A percentile compares a stretch with the other conserved stretches of the same genome.
phyloP scores from a whole-genome alignment of 2,797 vertebrate species.

The Columba guinea region DNA sequence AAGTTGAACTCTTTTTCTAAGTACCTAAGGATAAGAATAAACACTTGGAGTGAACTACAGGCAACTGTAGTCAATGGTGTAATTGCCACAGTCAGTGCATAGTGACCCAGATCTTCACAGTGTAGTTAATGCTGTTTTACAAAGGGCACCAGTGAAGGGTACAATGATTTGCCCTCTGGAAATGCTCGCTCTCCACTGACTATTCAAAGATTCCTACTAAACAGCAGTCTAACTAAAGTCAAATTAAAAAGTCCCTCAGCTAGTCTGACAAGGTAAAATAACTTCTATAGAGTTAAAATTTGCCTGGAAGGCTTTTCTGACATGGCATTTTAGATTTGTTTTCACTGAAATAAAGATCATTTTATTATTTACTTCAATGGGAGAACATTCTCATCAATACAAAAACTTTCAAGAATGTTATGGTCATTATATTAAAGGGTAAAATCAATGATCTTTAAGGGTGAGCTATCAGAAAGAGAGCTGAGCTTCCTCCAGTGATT shows the following conservation, averaged over 20 bases:
- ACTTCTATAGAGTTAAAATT: neutral
- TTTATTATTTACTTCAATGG: neutral
- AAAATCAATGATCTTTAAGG: neutral
- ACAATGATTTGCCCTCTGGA: neutral
- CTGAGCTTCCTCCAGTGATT: neutral
- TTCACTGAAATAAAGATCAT: neutral
- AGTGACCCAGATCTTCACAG: neutral
- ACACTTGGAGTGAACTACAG: neutral
- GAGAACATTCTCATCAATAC: neutral
- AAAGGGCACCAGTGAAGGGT: neutral
- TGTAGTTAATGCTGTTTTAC: neutral
- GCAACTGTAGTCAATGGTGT: neutral
- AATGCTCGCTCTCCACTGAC: neutral
- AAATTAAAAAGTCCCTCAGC: neutral
- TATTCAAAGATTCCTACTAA: neutral
- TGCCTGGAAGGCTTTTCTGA: neutral
- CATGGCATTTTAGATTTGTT: neutral
- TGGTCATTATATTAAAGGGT: neutral
- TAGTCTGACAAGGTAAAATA: neutral
- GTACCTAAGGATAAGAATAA: neutral
- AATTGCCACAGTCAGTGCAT: neutral
- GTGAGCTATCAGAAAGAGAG: neutral
- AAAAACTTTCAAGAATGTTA: neutral
- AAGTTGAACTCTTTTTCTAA: neutral
- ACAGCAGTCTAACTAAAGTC: neutral